Conservation (phyloP, 2,113 vertebrate genomes). For the Pseudopipra pipra region DNA sequence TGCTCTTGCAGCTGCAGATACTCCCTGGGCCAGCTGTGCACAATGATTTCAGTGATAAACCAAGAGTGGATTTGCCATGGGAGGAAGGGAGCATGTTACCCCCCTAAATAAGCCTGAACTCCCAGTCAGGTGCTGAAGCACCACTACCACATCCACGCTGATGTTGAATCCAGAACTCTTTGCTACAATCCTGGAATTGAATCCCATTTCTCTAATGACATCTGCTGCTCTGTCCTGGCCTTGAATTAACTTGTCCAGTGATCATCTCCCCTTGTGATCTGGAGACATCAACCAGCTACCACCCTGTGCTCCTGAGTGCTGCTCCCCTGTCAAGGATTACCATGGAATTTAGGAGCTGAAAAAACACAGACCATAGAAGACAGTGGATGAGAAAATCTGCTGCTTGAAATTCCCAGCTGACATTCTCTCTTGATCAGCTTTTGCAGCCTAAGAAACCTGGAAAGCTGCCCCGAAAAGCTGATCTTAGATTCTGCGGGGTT, state of each 20-base stretch:
- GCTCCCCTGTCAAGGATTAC: neutral
- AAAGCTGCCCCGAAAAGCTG: slow-evolving; percentile 39
- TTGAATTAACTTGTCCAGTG: neutral
- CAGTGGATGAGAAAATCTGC: neutral
- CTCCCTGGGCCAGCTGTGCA: neutral
- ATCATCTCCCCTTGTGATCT: neutral
- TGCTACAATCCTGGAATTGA: neutral
- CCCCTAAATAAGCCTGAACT: neutral
- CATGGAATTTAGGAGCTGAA: neutral
- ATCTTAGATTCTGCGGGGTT: slow-evolving; percentile 16
- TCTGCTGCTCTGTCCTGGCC: neutral
- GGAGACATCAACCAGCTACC: neutral
- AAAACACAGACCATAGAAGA: neutral
- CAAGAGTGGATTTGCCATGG: neutral
- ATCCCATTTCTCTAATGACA: neutral
- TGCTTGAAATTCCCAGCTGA: slow-evolving; percentile 7
- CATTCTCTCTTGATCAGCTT: neutral
- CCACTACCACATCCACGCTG: neutral
- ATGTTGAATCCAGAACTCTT: neutral
- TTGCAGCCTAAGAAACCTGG: slow-evolving; percentile 34
- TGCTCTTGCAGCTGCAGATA: neutral
- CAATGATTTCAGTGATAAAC: neutral
- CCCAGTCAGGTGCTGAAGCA: neutral
- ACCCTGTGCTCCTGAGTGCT: neutral
- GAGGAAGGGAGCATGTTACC: neutral